Conservation (phyloP, 2,888 invertebrate species). For the Morinoia aosen region DNA sequence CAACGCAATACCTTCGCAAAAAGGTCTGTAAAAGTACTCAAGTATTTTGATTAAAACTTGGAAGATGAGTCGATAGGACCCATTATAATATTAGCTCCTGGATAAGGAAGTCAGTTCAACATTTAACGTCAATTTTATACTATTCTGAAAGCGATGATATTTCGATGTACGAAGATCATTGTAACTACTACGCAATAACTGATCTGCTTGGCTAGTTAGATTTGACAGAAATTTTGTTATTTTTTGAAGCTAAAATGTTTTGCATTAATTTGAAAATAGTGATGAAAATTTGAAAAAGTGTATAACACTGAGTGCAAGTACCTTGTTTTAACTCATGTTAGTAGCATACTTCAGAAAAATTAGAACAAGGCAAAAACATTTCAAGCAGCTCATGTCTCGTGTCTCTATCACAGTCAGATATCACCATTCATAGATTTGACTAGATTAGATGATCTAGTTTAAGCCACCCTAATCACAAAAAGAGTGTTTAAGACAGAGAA, state of each 20-base stretch:
- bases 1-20: neutral
- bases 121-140: neutral
- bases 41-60: neutral
- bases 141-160: neutral
- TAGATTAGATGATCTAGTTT: no score
- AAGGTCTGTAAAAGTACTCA: neutral
- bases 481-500: no score
- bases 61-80: neutral
- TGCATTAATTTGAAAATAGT: no score
- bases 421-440: no score
- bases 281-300: no score
- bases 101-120: neutral
- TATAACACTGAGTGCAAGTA: no score
- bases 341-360: no score
- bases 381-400: no score
- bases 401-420: no score
- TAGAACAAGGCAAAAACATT: no score
- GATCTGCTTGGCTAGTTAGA: neutral
- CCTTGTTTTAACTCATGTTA: no score
- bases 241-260: neutral
- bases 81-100: neutral
- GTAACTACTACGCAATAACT: neutral
- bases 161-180: neutral
- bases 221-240: neutral
- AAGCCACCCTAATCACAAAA: no score